Conservation (phyloP, 2,888 invertebrate genomes). For the Protonemura montana region DNA sequence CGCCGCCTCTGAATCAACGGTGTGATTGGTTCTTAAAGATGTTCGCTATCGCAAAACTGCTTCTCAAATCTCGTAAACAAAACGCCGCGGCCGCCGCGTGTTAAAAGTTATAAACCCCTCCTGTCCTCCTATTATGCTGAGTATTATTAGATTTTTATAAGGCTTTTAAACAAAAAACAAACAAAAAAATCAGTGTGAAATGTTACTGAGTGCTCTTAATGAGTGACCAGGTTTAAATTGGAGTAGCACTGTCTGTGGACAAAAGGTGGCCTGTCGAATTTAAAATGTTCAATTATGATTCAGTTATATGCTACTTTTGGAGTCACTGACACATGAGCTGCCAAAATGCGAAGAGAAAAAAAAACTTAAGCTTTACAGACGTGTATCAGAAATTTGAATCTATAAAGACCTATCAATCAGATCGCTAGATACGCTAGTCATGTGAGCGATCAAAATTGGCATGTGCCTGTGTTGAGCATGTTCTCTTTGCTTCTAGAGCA, state of each 20-base stretch:
- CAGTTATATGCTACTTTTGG: neutral
- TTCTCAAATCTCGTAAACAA: neutral
- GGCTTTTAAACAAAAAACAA: neutral
- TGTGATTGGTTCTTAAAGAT: neutral
- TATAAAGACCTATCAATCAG: neutral
- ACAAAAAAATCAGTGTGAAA: neutral
- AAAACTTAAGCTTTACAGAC: neutral
- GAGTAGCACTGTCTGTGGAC: neutral
- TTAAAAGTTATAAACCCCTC: neutral
- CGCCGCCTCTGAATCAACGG: neutral
- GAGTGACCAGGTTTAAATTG: neutral
- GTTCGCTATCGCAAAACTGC: neutral
- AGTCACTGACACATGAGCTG: constrained; percentile 7
- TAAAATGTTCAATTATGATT: neutral
- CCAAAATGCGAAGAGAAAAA: neutral
- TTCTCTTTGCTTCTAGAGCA: neutral
- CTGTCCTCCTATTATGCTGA: neutral
- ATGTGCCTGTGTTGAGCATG: neutral
- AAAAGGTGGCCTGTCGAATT: neutral
- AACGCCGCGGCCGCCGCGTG: neutral
- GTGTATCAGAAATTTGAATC: neutral
- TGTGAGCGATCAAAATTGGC: neutral
- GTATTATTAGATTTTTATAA: neutral
- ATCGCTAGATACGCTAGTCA: neutral
- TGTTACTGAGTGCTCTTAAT: neutral